Conservation (phyloP, 2,888 invertebrate genomes). For the Ernsta delagoae region DNA sequence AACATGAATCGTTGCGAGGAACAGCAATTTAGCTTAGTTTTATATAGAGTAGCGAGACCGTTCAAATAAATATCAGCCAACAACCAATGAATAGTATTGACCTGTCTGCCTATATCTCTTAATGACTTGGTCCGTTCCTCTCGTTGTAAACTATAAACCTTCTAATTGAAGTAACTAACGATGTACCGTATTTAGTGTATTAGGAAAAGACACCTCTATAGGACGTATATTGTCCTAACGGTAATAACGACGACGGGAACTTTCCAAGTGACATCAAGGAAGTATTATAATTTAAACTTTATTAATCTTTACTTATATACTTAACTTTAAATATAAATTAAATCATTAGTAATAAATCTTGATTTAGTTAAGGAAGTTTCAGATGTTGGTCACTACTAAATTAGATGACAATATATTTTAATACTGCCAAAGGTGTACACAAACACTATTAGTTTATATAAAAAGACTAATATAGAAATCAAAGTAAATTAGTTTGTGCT, state of each 20-base stretch:
- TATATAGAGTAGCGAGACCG: constrained; percentile 28
- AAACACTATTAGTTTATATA: no score
- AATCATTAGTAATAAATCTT: no score
- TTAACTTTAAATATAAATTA: no score
- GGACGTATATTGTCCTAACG: no score
- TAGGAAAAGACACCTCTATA: constrained; percentile 10
- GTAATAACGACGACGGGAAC: not conserved
- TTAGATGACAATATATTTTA: not conserved
- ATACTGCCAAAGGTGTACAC: no score
- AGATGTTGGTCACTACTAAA: no score
- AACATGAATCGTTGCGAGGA: constrained; percentile 20
- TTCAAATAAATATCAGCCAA: constrained; percentile 30
- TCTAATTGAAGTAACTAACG: constrained; percentile 31
- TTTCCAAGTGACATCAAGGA: not conserved
- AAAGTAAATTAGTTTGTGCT: no score
- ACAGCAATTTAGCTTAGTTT: constrained; percentile 25
- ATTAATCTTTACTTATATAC: no score
- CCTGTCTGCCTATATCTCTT: constrained; percentile 37
- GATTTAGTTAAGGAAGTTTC: no score
- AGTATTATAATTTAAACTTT: no score
- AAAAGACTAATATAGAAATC: no score
- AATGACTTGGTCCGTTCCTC: constrained; percentile 26
- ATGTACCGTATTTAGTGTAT: constrained; percentile 5
- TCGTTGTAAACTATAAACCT: constrained; percentile 33
- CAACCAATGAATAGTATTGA: constrained; percentile 37